Conservation (phyloP, 2,797 vertebrate genomes). For the Lindbergichthys nudifrons region DNA sequence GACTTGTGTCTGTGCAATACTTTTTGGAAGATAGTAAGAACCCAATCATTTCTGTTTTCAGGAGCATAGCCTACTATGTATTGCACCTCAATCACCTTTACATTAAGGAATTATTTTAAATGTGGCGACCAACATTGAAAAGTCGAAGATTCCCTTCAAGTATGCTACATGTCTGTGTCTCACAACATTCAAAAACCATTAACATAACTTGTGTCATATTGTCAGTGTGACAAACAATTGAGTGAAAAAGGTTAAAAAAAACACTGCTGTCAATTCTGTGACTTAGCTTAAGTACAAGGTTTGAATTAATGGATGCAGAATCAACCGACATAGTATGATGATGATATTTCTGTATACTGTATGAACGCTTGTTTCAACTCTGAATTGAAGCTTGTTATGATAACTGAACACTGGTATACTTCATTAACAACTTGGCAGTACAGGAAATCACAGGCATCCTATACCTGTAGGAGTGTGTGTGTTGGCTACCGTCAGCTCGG, state of each 20-base stretch:
- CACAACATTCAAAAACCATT: neutral
- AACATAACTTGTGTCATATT: neutral
- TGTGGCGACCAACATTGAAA: neutral
- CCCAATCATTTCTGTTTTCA: neutral
- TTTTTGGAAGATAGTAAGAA: neutral
- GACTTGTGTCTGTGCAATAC: neutral
- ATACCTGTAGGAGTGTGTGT: neutral
- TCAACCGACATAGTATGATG: neutral
- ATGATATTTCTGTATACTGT: neutral
- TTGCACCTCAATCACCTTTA: neutral
- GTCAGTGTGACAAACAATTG: neutral
- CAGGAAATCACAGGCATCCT: slow-evolving; percentile 6
- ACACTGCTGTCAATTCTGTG: neutral
- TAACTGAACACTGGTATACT: slow-evolving; percentile 1
- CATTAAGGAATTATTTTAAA: neutral
- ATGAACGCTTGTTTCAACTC: neutral
- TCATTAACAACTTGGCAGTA: neutral
- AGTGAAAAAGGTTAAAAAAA: neutral
- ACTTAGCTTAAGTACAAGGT: neutral
- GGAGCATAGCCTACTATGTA: neutral
- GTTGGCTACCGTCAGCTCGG: neutral
- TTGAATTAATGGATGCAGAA: neutral
- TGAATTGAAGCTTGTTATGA: neutral
- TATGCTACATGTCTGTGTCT: neutral
- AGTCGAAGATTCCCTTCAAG: neutral